Evolutionary conservation across 2,797 vertebrate genomes (phyloP).

Genomic region (Dromococcyx pavoninus): DNA sequence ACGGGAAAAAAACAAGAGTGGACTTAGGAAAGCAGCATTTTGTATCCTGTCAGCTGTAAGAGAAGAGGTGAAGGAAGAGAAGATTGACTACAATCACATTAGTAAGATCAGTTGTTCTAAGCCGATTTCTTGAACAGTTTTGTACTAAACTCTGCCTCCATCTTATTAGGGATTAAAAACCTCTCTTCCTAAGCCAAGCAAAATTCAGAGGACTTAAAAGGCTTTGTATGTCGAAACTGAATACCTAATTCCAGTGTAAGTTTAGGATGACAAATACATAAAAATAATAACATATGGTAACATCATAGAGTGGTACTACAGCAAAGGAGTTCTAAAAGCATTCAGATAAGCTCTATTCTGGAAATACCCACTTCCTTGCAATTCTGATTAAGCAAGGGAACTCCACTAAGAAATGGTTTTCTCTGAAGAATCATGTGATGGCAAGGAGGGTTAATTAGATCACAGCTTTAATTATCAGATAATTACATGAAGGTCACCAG

Average conservation of each 20-base stretch:
- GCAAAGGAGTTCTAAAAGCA: neutral
- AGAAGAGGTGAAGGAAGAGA: neutral
- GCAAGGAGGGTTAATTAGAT: constrained; percentile 10
- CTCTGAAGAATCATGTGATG: neutral
- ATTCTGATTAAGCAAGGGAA: neutral
- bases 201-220: neutral
- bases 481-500: neutral
- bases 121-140: neutral
- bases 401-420: neutral
- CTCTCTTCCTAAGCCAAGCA: neutral
- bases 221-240: neutral
- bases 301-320: neutral
- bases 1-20: neutral
- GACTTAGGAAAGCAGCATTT: neutral
- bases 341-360: neutral
- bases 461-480: constrained; percentile 16
- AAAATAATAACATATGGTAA: neutral
- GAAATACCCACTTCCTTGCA: neutral
- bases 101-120: neutral
- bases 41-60: neutral
- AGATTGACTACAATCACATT: neutral
- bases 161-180: neutral
- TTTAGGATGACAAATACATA: neutral
- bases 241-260: neutral
- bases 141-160: neutral